Base-by-base conservation (phyloP, 2,888 invertebrate genomes). In the Oligia strigilis region DNA sequence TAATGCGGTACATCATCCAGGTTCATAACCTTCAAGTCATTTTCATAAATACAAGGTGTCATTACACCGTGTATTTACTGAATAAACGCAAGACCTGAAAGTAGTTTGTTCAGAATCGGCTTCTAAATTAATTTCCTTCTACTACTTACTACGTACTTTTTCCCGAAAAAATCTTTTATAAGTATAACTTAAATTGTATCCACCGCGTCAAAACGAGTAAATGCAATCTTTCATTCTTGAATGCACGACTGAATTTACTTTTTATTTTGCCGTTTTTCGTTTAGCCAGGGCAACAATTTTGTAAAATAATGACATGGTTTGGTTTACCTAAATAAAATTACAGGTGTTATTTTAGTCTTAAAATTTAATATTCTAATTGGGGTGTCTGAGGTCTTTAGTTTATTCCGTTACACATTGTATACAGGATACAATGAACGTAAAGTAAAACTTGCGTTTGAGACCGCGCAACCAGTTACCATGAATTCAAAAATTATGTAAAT, bases 31-130 rank as follows among this genome's bases (percentile, higher is more conserved):
- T 2, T 11, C 29, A 49, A 43, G 17, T 9, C 0, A 43, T 66
- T 82, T 81, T 52, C 49, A 8, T 72, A 23, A 46, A 74, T 74
- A 40, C 65, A 40, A 40, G 40, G 3, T 17, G 19, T 40, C 4
- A 9, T 49, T 49, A 49, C 46, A 13, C 46, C 4, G 49, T 49
- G 49, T 13, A 13, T 49, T 49, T 49, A 49, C 49, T 49, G 9
- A 40, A 23, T 29, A 29, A 29, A 29, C 29, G 29, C 29, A 29
- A 29, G 29, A 29, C 29, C 1, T 29, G 1, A 29, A 29, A 36
- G 9, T 36, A 19, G 2, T 62, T 40, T 65, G 36, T 19, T 65
- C 40, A 65, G 40, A 40, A 40, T 40, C 19, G 40, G 9, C 19
- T 36, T 19, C 65, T 40, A 9, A 65, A 65, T 65, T 9, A 65